Percentiles rank a stretch among this genome's conserved stretches.
phyloP scores from a whole-genome alignment of 2,797 vertebrate genomes.

The Tangara arthus region DNA sequence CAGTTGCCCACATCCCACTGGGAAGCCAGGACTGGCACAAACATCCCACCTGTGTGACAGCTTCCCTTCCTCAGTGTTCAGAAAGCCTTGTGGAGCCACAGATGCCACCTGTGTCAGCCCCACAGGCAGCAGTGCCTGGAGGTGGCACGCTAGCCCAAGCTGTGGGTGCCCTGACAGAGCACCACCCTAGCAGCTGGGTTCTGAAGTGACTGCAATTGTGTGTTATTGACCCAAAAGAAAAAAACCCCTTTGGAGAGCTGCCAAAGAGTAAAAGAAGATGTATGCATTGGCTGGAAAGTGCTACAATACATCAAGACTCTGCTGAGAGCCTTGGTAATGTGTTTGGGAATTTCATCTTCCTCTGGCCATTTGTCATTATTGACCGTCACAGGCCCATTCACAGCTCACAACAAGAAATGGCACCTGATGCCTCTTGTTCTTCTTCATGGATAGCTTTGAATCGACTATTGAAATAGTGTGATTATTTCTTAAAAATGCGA shows the following conservation, averaged over 20 bases:
- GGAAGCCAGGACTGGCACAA: background rate
- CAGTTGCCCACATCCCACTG: fast-evolving
- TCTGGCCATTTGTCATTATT: slow-evolving; percentile 5
- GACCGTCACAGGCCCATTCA: background rate
- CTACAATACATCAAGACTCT: background rate
- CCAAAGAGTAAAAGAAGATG: background rate
- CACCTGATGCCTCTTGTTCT: background rate
- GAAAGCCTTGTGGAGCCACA: background rate
- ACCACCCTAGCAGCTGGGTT: background rate
- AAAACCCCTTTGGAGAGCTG: background rate
- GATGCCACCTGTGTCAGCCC: background rate
- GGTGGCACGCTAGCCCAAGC: fast-evolving
- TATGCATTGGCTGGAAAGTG: background rate
- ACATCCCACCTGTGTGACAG: background rate
- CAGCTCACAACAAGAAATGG: background rate
- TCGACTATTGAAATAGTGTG: fast-evolving
- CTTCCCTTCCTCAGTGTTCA: background rate
- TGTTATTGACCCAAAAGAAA: background rate
- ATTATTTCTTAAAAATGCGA: background rate
- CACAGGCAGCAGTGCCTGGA: fast-evolving
- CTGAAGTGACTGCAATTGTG: background rate
- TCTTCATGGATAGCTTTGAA: background rate
- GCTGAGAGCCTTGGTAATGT: background rate
- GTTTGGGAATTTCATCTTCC: background rate
- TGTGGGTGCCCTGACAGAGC: background rate